Conservation (phyloP, 2,797 vertebrate species). For the Triplophysa yarkandensis region DNA sequence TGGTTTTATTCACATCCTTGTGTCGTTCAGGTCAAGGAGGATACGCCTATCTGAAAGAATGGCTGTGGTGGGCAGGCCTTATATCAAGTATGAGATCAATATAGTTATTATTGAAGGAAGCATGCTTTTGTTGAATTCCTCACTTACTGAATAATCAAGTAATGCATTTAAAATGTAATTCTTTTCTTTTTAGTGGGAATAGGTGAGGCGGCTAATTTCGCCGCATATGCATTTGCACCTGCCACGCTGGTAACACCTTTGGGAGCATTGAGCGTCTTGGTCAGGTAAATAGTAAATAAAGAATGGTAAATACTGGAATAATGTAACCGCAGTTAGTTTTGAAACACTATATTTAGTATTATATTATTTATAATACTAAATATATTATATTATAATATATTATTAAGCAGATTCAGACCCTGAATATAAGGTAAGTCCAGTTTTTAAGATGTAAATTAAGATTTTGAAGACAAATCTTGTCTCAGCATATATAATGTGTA, state of each 20-base stretch:
- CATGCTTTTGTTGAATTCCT: background rate
- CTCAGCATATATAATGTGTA: too few species aligned
- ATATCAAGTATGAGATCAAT: conserved; percentile 81
- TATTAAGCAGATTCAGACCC: too few species aligned
- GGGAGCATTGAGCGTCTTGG: conserved; percentile 85
- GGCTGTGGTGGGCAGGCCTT: conserved; percentile 88
- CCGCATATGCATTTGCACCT: conserved; percentile 85
- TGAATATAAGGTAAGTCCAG: too few species aligned
- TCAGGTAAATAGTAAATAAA: conserved; percentile 84
- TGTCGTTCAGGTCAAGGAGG: conserved; percentile 80
- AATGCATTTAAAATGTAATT: background rate
- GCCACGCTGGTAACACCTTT: conserved; percentile 85
- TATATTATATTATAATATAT: too few species aligned
- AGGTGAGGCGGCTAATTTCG: conserved; percentile 86
- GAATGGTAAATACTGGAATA: too few species aligned
- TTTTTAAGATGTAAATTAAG: too few species aligned
- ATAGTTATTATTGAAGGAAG: conserved; percentile 44
- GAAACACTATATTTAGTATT: too few species aligned
- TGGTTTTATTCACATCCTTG: background rate
- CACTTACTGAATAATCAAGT: conserved; percentile 27
- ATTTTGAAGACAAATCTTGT: too few species aligned
- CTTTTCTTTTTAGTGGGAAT: conserved; percentile 79
- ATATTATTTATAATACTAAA: too few species aligned
- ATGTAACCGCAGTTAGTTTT: too few species aligned
- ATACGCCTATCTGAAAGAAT: conserved; percentile 84